Percentiles rank a stretch among this genome's conserved stretches.
Evolutionary conservation across 2,113 vertebrate genomes (phyloP).

Genomic region (Tretioscincus oriximinensis): DNA sequence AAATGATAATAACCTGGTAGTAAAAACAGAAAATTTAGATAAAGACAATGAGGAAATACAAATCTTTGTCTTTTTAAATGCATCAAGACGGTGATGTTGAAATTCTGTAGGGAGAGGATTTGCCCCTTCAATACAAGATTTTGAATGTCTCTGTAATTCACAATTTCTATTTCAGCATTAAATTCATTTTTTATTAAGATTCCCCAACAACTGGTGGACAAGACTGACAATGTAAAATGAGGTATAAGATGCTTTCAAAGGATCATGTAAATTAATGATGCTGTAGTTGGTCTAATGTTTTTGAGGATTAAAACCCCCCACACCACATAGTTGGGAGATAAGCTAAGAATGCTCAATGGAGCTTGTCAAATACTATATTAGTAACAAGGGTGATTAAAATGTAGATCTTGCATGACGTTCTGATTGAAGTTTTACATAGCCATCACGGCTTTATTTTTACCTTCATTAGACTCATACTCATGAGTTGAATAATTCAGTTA

Average conservation of each 20-base stretch:
- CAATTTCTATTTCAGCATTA: neutral
- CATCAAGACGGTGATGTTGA: neutral
- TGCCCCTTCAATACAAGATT: neutral
- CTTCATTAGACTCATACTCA: slow-evolving; percentile 17
- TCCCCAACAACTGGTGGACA: fast-evolving
- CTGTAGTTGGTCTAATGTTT: neutral
- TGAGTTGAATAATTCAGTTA: slow-evolving; percentile 51
- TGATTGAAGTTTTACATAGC: slow-evolving; percentile 47
- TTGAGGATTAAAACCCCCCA: neutral
- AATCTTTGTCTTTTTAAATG: neutral
- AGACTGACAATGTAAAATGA: neutral
- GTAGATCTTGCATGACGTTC: slow-evolving; percentile 27
- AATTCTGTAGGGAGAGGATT: neutral
- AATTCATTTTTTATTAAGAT: neutral
- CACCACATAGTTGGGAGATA: neutral
- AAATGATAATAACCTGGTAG: neutral
- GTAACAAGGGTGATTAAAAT: slow-evolving; percentile 42
- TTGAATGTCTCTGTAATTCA: neutral
- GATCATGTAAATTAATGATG: neutral
- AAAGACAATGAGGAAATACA: neutral
- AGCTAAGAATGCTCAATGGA: neutral
- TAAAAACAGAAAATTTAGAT: neutral
- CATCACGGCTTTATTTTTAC: slow-evolving; percentile 49
- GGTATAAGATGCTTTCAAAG: neutral
- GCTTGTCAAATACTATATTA: slow-evolving; percentile 23